Base-by-base conservation (phyloP, 2,797 vertebrate species). In the Rhynchotus rufescens region DNA sequence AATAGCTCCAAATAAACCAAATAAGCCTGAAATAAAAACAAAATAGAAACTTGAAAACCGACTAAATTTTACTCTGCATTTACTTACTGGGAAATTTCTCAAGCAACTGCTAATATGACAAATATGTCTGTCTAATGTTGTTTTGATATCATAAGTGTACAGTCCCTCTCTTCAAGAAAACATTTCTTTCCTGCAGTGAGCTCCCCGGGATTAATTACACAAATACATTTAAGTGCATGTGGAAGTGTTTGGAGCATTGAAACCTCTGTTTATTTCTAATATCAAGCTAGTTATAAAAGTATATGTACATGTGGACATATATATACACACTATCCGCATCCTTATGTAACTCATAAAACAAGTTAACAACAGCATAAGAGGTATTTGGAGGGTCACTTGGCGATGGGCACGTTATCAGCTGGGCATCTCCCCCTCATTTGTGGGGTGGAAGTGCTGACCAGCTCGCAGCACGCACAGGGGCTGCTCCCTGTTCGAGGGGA, bases 401-500 rank as follows among this genome's bases (percentile, higher is more conserved):
- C 4, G 2, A 2, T 3, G 56, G 49, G 6, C 15, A 3, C 56
- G 66, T 57, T 34, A 52, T 49, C 3, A 28, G 36, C 5, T 10
- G 61, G 0, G 1, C 30, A 3, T 4, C 9, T 30, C 42, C 34
- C n/a, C 7, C 0, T 0, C 1, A 1, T 1, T 2, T 2, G 34
- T 28, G 47, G 7, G 51, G 26, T 36, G 36, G 9, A 15, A 5
- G 4, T 3, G 26, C 40, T 40, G 4, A 1, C 3, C 1, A 15
- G 10, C 42, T 21, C 67, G 4, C 4, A 8, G 44, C 15, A 26
- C 3, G 30, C 60, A 10, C 59, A 6, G 16, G 13, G 4, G 19
- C 21, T 19, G 21, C n/a, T 30, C 42, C 23, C 60, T 3, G 17
- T 13, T 75, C 26, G 8, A 32, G 19, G 2, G 3, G 26, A 47